A percentile compares a stretch with the other conserved stretches of the same genome.
phyloP scores from a whole-genome alignment of 2,888 invertebrate genomes.

The Drepanosiphum platanoidis region DNA sequence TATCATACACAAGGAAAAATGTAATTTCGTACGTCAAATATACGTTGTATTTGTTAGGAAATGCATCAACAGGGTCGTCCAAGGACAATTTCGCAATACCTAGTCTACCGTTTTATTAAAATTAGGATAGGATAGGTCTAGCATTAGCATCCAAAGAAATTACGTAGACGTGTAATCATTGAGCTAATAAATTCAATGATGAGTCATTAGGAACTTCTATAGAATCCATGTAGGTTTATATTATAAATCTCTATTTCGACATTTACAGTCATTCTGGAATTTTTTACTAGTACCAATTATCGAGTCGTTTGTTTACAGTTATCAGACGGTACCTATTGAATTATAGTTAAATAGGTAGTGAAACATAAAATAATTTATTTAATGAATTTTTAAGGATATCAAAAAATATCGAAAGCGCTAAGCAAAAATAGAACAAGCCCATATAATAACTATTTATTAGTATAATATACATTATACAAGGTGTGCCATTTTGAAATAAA shows the following conservation, averaged over 20 bases:
- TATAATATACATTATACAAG: no score
- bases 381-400: no score
- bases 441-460: no score
- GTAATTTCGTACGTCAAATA: slow-evolving; percentile 3
- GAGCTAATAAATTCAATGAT: slow-evolving; percentile 12
- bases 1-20: neutral
- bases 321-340: no score
- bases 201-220: slow-evolving; percentile 22
- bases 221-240: neutral
- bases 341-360: no score
- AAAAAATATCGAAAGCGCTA: no score
- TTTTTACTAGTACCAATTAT: neutral
- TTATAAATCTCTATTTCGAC: neutral
- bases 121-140: slow-evolving; percentile 25
- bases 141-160: slow-evolving; percentile 17
- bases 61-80: slow-evolving; percentile 12
- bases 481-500: no score
- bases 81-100: slow-evolving; percentile 35
- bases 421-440: no score
- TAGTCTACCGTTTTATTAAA: neutral
- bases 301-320: neutral
- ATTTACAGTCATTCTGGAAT: neutral
- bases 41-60: neutral
- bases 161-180: slow-evolving; percentile 9
- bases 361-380: no score